A percentile compares a stretch with the other conserved stretches of the same genome.
phyloP scores from a whole-genome alignment of 2,797 vertebrate genomes.

The Triplophysa bombifrons region DNA sequence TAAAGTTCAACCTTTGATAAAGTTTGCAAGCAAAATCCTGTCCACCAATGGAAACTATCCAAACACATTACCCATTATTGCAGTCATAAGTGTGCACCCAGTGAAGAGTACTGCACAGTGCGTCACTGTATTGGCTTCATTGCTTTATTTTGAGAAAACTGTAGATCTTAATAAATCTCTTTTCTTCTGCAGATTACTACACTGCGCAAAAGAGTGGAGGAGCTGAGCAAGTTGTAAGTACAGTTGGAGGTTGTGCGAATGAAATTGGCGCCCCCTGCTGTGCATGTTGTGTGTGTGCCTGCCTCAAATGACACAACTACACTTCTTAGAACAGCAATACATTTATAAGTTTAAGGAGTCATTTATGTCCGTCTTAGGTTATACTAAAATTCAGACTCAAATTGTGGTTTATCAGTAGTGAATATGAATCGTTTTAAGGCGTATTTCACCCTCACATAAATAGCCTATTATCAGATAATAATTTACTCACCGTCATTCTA shows the following conservation, averaged over 20 bases:
- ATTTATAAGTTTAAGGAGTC: background rate
- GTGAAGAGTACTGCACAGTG: background rate
- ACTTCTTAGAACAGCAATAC: background rate
- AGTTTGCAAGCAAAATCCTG: too few species aligned
- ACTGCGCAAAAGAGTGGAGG: slow-evolving; percentile 96
- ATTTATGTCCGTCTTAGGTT: background rate
- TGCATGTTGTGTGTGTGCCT: slow-evolving; percentile 74
- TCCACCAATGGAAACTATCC: too few species aligned
- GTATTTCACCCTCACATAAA: too few species aligned
- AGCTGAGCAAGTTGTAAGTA: slow-evolving; percentile 99
- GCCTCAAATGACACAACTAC: slow-evolving; percentile 49
- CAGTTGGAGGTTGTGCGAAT: slow-evolving; percentile 53
- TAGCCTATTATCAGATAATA: too few species aligned
- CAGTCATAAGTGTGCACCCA: too few species aligned
- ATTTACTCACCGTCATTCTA: background rate
- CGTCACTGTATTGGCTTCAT: background rate
- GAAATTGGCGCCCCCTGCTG: slow-evolving; percentile 56
- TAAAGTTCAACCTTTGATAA: too few species aligned
- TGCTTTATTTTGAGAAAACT: background rate
- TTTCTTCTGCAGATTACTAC: slow-evolving; percentile 91
- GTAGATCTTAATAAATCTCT: slow-evolving; percentile 68
- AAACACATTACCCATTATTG: too few species aligned
- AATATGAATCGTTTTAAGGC: background rate
- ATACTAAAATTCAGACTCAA: background rate
- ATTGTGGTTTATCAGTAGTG: background rate